Base-by-base conservation (phyloP, 2,888 invertebrate genomes). In the Podotricha telesiphe region DNA sequence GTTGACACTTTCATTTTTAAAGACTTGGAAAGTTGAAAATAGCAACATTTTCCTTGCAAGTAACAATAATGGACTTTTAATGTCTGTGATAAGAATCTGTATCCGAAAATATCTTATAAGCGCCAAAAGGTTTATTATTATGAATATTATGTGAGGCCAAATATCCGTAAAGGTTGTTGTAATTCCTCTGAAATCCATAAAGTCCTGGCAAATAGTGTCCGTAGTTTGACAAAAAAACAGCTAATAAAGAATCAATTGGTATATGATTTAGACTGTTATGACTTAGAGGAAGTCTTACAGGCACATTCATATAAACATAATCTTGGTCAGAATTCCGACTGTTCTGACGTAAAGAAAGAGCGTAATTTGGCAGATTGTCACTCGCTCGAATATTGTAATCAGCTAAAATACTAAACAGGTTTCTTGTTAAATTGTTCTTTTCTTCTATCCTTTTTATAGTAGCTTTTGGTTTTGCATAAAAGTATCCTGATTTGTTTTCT, bases 91-190 rank as follows among this genome's bases (percentile, higher is more conserved):
- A 83, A 20, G 88, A 85, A 81, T 91, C 86, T n/a, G 86, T 87
- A 74, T 92, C 91, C 8, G 90, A 87, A 77, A 82, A 89, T 65
- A 90, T 73, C 80, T 95, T 95, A 79, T 95, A 95, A 42, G 91
- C 84, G 51, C 95, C 95, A 78, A 95, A 95, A 0, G 95, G 95
- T 80, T 93, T 91, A 79, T 94, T 95, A 77, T 95, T 95, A 79
- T 95, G 95, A 75, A 95, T 94, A 81, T 95, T 95, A 80, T 95
- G 95, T 8, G 94, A 93, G 19, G 95, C 95, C 75, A 93, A 87
- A 81, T 95, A 94, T 0, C 95, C 94, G 78, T 95, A 95, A 62
- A 94, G 82, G 76, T 94, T 94, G 70, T 85, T 87, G 71, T 90
- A 92, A 68, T 84, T 83, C 70, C 80, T 82, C n/a, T 79, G 80